These are phyloP conservation scores for Calyptommatus sinebrachiatus DNA, from an alignment of 2,113 vertebrate species.

Conservation along the genomic window DNA sequence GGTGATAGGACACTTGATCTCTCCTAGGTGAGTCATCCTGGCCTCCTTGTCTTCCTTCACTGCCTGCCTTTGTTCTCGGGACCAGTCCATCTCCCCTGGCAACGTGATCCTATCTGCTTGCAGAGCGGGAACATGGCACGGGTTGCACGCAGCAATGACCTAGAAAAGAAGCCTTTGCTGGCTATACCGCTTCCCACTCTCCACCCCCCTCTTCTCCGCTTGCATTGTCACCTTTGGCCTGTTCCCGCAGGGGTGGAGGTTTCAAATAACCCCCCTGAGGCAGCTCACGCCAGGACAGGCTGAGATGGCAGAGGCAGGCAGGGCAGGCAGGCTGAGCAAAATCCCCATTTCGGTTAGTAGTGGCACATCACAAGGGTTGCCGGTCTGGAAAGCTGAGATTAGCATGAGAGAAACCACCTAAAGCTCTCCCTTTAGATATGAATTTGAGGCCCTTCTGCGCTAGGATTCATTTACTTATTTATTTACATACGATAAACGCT, in stretches of 20 bases:
- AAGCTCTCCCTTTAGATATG: neutral
- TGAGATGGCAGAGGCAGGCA: neutral
- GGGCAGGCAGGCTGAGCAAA: neutral
- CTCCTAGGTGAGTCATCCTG: conserved; percentile 25
- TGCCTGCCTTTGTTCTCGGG: conserved; percentile 24
- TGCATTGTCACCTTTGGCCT: neutral
- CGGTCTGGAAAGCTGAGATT: neutral
- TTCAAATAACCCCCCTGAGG: conserved; percentile 9
- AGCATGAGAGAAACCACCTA: neutral
- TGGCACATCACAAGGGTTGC: neutral
- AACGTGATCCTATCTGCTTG: conserved; percentile 31
- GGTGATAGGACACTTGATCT: conserved; percentile 19
- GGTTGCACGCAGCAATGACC: conserved; percentile 19
- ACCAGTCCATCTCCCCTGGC: conserved; percentile 17
- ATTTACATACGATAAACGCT: neutral
- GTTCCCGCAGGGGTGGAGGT: neutral
- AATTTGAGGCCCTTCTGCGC: no score
- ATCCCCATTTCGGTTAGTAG: neutral
- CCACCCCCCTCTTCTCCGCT: neutral
- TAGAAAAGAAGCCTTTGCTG: conserved; percentile 8
- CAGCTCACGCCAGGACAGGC: neutral
- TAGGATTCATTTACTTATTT: no score
- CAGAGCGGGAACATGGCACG: conserved; percentile 19
- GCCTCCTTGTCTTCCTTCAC: conserved; percentile 12
- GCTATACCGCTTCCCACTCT: neutral